Percentiles rank a stretch among this genome's conserved stretches.
Evolutionary conservation across 2,888 invertebrate species (phyloP).

Genomic region (Villa cingulata): DNA sequence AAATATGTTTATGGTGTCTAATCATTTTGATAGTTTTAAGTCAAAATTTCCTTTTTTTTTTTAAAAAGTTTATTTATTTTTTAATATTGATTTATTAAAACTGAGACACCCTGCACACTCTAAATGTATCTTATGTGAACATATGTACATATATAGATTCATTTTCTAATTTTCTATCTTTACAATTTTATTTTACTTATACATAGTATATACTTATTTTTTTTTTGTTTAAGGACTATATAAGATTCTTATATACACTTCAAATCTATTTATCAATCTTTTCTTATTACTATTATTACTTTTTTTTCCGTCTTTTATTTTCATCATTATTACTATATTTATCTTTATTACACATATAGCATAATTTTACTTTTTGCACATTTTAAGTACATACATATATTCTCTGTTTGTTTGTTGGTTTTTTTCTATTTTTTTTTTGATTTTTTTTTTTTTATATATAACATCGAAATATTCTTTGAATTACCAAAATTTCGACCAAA

Average conservation of each 20-base stretch:
- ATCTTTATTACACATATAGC: no score
- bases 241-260: background rate
- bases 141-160: background rate
- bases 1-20: no score
- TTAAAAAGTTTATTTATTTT: no score
- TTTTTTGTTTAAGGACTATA: no score
- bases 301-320: background rate
- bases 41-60: no score
- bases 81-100: no score
- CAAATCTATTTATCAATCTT: background rate
- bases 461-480: slow-evolving; percentile 16
- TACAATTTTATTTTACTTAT: background rate
- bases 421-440: slow-evolving; percentile 6
- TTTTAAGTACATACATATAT: no score
- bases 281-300: background rate
- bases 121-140: no score
- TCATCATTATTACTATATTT: background rate
- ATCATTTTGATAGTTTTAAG: no score
- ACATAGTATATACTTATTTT: background rate
- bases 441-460: slow-evolving; percentile 8
- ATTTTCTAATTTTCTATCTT: background rate
- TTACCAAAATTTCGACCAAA: slow-evolving; percentile 17
- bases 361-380: no score
- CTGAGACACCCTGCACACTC: no score
- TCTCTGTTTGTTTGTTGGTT: background rate